Evolutionary conservation across 2,888 invertebrate species (phyloP).

Genomic region (Stramonita haemastoma): DNA sequence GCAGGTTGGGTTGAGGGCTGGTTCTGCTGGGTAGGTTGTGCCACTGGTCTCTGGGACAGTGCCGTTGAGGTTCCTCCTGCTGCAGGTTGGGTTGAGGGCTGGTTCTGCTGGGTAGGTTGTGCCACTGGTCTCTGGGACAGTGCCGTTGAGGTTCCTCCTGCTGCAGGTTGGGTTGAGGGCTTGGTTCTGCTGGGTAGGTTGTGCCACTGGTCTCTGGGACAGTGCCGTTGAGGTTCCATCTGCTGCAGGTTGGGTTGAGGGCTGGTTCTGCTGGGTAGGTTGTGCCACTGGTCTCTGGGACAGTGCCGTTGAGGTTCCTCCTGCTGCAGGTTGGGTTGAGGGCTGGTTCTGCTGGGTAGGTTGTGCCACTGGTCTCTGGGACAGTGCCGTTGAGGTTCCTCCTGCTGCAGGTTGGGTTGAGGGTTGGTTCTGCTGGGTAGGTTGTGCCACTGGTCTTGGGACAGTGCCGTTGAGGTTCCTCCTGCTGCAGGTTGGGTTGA

Average conservation of each 20-base stretch:
- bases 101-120: too few relatives aligned
- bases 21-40: neutral
- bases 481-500: too few relatives aligned
- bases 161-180: neutral
- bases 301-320: neutral
- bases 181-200: too few relatives aligned
- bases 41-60: neutral
- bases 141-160: neutral
- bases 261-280: neutral
- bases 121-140: neutral
- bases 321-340: neutral
- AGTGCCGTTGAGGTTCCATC: neutral
- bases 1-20: neutral
- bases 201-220: neutral
- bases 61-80: neutral
- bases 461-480: too few relatives aligned
- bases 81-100: neutral
- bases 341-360: too few relatives aligned
- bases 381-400: neutral
- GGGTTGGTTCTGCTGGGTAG: too few relatives aligned
- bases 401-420: neutral
- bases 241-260: neutral
- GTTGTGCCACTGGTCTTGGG: too few relatives aligned
- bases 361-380: neutral
- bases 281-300: neutral